These are phyloP conservation scores for Apodemus agrarius DNA, from an alignment of 2,797 vertebrate genomes.

Conservation along the genomic window DNA sequence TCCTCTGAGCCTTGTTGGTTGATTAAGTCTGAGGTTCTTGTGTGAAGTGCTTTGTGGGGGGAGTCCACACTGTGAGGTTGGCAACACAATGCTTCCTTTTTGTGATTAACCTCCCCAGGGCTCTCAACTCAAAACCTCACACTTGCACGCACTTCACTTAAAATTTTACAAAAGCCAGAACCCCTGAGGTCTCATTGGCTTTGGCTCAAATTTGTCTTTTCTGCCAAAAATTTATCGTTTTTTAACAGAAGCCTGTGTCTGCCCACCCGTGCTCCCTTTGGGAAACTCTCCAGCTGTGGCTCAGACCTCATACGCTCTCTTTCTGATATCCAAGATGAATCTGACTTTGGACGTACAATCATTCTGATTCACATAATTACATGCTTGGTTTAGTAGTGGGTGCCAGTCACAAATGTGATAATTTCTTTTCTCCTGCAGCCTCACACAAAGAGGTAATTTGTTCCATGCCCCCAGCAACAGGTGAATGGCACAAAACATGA, in stretches of 20 bases:
- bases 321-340: constrained; percentile 72
- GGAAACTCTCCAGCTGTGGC: constrained; percentile 70
- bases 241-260: constrained; percentile 52
- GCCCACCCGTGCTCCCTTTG: constrained; percentile 53
- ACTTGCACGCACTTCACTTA: constrained; percentile 74
- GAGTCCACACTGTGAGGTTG: constrained; percentile 60
- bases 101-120: constrained; percentile 75
- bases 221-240: constrained; percentile 75
- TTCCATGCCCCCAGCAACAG: constrained; percentile 80
- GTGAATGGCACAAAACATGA: constrained; percentile 77
- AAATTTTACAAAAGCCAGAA: constrained; percentile 78
- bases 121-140: constrained; percentile 64
- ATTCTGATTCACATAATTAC: constrained; percentile 77
- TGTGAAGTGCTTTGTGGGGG: constrained; percentile 60
- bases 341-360: constrained; percentile 57
- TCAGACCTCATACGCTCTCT: constrained; percentile 54
- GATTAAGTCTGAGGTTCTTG: constrained; percentile 77
- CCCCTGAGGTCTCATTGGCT: constrained; percentile 77
- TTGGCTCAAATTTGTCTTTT: constrained; percentile 69
- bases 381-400: constrained; percentile 69
- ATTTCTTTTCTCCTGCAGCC: constrained; percentile 70
- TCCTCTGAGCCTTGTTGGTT: constrained; percentile 61
- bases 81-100: constrained; percentile 72
- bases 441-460: constrained; percentile 80
- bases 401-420: constrained; percentile 76